Conservation (phyloP, 2,113 vertebrate genomes). For the Psilopsiagon aymara region DNA sequence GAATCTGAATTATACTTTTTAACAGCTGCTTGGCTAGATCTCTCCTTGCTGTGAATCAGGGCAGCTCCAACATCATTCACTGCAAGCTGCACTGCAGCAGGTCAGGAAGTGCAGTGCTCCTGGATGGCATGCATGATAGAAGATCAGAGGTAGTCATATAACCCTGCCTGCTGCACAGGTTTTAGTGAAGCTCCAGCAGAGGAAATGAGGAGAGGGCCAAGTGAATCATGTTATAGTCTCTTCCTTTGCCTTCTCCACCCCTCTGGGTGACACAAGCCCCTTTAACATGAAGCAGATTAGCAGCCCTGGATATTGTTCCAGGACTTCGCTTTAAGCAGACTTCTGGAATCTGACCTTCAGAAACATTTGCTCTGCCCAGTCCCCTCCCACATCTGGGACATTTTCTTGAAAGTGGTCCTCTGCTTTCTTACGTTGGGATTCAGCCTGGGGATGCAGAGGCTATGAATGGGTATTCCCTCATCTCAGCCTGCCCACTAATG, state of each 20-base stretch:
- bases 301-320: slow-evolving; percentile 30
- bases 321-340: slow-evolving; percentile 30
- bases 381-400: neutral
- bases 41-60: neutral
- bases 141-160: neutral
- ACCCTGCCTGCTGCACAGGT: neutral
- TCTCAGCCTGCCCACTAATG: neutral
- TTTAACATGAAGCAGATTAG: neutral
- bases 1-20: neutral
- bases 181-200: neutral
- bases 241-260: slow-evolving; percentile 31
- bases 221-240: slow-evolving; percentile 39
- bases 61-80: neutral
- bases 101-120: neutral
- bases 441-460: neutral
- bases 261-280: neutral
- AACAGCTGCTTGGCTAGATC: neutral
- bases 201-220: neutral
- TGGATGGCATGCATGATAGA: neutral
- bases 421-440: slow-evolving; percentile 18
- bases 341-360: slow-evolving; percentile 15
- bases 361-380: slow-evolving; percentile 36
- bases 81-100: neutral
- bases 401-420: slow-evolving; percentile 8
- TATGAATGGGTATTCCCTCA: slow-evolving; percentile 27